Evolutionary conservation across 2,797 vertebrate genomes (phyloP).

Genomic region (Clamator glandarius): DNA sequence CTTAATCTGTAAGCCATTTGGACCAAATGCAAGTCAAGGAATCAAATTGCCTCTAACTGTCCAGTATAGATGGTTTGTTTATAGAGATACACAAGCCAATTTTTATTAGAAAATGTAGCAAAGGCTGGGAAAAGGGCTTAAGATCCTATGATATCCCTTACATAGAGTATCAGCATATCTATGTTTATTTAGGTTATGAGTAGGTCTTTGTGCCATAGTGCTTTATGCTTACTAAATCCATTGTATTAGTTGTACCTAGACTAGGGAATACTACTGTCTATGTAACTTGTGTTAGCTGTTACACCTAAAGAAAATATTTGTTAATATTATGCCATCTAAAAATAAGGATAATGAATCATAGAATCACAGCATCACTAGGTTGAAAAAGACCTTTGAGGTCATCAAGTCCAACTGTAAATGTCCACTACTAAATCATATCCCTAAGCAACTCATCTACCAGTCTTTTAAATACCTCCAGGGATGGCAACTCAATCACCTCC

Average conservation of each 20-base stretch:
- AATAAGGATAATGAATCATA: neutral
- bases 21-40: neutral
- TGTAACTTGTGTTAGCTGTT: neutral
- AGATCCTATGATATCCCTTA: neutral
- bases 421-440: too few relatives aligned
- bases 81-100: neutral
- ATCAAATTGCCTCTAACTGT: neutral
- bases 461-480: too few relatives aligned
- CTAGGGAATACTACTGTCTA: neutral
- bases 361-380: too few relatives aligned
- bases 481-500: too few relatives aligned
- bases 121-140: neutral
- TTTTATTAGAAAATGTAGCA: rapidly evolving
- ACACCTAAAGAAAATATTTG: neutral
- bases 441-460: too few relatives aligned
- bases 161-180: neutral
- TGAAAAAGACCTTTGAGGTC: too few relatives aligned
- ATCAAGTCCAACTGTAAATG: too few relatives aligned
- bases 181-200: neutral
- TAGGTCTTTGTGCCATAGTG: neutral
- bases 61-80: neutral
- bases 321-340: neutral
- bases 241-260: neutral
- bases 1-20: neutral
- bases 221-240: neutral